Evolutionary conservation across 2,888 invertebrate genomes (phyloP), one percentile per base, ranked within the genome.

Genomic region (Phorcus lineatus): DNA sequence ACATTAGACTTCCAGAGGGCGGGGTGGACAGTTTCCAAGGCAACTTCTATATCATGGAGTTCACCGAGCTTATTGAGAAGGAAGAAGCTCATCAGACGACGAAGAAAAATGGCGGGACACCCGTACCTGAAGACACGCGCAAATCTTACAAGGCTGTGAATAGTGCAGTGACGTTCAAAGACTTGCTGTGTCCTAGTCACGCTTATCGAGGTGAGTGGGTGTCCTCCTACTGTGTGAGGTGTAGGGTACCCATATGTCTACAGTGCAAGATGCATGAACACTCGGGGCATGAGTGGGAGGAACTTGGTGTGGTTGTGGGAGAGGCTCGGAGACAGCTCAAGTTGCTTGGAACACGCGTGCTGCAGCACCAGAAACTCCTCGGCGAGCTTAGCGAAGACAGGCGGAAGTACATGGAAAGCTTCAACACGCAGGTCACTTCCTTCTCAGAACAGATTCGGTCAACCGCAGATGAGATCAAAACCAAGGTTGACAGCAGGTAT

Each of bases 1-100:
- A 52, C 47, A 52, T 74, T 53, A 40, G 52, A 19, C 47, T 74
- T 4, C 74, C 74, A 16, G 40, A 40, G 16, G 74, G 74, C 24
- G 74, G 74, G 16, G 74, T 74, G n/a, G 74, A 74, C 74, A 24
- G 52, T 11, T 74, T 74, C 52, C 74, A 74, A 52, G 22, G 47
- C 13, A 74, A 74, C 74, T 74, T 74, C 52, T 74, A 74, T 53
- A 52, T 74, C 47, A 47, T 52, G 19, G 74, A 74, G 47, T 47
- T 74, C 52, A 24, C 52, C 22, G 52, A 24, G 7, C 24, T 74
- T 22, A 40, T 74, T 6, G 52, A 40, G 40, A 54, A 57, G 74
- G 31, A 28, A 40, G 22, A 55, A 17, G 54, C 19, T 17, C 9
- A 40, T 55, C 55, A 24, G 36, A 31, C 54, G 74, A 36, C 7